phyloP scores from a whole-genome alignment of 2,113 vertebrate genomes.

The Grallaria varia region DNA sequence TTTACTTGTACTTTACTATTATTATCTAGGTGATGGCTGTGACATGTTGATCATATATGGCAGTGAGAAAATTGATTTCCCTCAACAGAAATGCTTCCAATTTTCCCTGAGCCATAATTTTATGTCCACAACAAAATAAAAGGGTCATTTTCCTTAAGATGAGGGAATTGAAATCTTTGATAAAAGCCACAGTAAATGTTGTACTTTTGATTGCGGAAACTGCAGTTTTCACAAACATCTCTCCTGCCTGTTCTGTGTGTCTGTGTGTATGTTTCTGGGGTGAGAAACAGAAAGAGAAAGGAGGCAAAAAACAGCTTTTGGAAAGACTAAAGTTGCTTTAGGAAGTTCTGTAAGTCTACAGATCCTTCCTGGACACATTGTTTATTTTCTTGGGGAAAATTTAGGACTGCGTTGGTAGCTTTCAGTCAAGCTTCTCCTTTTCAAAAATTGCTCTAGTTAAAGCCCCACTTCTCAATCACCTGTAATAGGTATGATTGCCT shows the following conservation, averaged over 20 bases:
- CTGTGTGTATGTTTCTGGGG: not conserved
- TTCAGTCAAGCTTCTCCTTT: not conserved
- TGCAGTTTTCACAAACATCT: slow-evolving; percentile 76
- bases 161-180: slow-evolving; percentile 94
- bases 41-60: slow-evolving; percentile 90
- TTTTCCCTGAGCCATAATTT: slow-evolving; percentile 98
- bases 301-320: not conserved
- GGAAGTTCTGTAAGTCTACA: not conserved
- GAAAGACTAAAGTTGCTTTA: slow-evolving; percentile 39
- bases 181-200: slow-evolving; percentile 89
- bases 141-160: slow-evolving; percentile 94
- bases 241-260: slow-evolving; percentile 64
- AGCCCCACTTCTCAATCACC: not conserved
- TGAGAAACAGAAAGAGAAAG: not conserved
- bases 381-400: not conserved
- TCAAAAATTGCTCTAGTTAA: not conserved
- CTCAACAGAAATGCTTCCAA: slow-evolving; percentile 95
- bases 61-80: slow-evolving; percentile 98
- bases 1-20: slow-evolving; percentile 83
- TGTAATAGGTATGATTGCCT: not conserved
- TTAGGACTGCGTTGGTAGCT: not conserved
- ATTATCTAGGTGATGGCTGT: slow-evolving; percentile 87
- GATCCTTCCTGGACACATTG: not conserved
- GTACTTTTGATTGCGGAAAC: slow-evolving; percentile 85
- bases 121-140: slow-evolving; percentile 99